Evolutionary conservation across 2,797 vertebrate genomes (phyloP), one percentile per base, ranked within the genome.

Genomic region (Dendrocincla tyrannina): DNA sequence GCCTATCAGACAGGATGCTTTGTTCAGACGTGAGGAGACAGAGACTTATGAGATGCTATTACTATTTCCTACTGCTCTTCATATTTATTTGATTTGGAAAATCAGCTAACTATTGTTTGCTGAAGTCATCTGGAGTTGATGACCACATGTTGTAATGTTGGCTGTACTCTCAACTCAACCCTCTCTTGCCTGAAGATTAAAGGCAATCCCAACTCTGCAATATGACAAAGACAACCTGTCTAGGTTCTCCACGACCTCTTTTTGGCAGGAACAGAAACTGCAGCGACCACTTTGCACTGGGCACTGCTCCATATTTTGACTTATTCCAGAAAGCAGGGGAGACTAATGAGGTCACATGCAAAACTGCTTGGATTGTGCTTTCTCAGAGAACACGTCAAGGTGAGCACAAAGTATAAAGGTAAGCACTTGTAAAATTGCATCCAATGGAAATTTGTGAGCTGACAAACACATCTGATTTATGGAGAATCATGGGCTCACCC

Each of bases 241-340:
- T 85, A 60, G 52, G 14, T 39, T 76, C 68, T 94, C 62, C 1
- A 3, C 0, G 1, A 55, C 60, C 41, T 83, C 50, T 80, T 96
- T 75, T 68, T 95, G 78, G 75, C 89, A 88, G 68, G 64, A 77
- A 78, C 22, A 83, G 78, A 83, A 93, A 94, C 75, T 30, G 5
- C 88, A 72, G 37, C 0, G 1, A 67, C 42, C 55, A 78, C 72
- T 94, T 87, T 64, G 64, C 53, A 39, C 64, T 93, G 91, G 91
- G 93, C 92, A 92, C 60, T 58, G 72, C 56, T 96, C 92, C 89
- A 85, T 80, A 55, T 77, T 95, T 92, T 92, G 60, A 92, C 76
- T 94, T 68, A 68, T 14, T 72, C 53, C 42, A 67, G 62, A 92
- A 81, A 76, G 84, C 47, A 78, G 8, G 7, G 24, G 37, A 91